Evolutionary conservation across 2,888 invertebrate species (phyloP), one percentile per base, ranked within the genome.

Genomic region (Diaperis boleti): DNA sequence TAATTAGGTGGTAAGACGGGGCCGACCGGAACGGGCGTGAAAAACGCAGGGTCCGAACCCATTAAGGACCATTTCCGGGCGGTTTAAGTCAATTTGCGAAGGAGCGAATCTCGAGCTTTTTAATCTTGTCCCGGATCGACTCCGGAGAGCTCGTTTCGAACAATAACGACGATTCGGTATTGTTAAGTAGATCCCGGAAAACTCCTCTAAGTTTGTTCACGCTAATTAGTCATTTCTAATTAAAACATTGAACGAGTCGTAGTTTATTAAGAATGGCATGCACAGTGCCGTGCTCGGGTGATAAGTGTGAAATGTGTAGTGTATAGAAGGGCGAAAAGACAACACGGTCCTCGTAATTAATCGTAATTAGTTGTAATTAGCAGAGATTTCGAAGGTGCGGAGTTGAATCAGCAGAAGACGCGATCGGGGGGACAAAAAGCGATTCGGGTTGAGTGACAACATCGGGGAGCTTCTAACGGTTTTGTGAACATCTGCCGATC

Each of bases 401-500:
- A n/a, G n/a, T n/a, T n/a, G n/a, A n/a, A n/a, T n/a, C n/a, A n/a
- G n/a, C n/a, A n/a, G n/a, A n/a, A n/a, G n/a, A n/a, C n/a, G n/a
- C n/a, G n/a, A n/a, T n/a, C n/a, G n/a, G n/a, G n/a, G n/a, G n/a
- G n/a, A n/a, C n/a, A n/a, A n/a, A n/a, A n/a, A n/a, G n/a, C n/a
- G n/a, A n/a, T n/a, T n/a, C n/a, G n/a, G n/a, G n/a, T n/a, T n/a
- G n/a, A n/a, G n/a, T n/a, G n/a, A n/a, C n/a, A n/a, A n/a, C n/a
- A n/a, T n/a, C 47, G 49, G 49, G 59, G 22, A 41, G 42, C 57
- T 62, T 35, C 57, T 63, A 63, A 64, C 64, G 64, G 64, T 64
- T 64, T 60, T 60, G 20, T 60, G 66, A 70, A 70, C 70, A 70
- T 69, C 70, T 70, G 70, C 59, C 67, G 52, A 59, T 60, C 50